Conservation (phyloP, 2,888 invertebrate genomes). For the Drosophila pseudotakahashii region DNA sequence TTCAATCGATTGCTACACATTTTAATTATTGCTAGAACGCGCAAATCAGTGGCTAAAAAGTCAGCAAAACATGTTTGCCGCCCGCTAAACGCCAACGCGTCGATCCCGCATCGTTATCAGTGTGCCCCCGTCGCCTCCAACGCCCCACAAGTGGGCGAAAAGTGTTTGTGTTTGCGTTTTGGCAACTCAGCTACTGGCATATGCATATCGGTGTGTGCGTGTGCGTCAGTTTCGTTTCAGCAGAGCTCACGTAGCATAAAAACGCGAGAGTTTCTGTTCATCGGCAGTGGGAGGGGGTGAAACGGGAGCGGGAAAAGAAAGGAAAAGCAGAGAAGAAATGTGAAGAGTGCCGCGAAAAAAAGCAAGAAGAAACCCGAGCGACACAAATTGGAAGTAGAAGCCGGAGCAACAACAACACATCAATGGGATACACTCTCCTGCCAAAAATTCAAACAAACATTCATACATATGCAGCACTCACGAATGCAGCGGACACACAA, state of each 20-base stretch:
- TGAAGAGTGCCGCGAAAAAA: constrained; percentile 21
- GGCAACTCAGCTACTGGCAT: constrained; percentile 24
- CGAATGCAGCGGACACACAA: constrained; percentile 30
- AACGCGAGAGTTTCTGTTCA: constrained; percentile 34
- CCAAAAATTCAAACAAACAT: constrained; percentile 63
- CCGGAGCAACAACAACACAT: constrained; percentile 48
- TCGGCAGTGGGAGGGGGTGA: constrained; percentile 12
- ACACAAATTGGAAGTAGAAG: constrained; percentile 4
- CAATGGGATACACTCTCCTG: constrained; percentile 62
- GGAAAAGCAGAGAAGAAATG: background rate
- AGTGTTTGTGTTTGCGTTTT: constrained; percentile 28
- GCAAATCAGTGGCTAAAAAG: constrained; percentile 54
- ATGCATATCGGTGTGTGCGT: constrained; percentile 32
- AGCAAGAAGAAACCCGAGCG: constrained; percentile 7
- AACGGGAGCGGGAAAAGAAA: constrained; percentile 10
- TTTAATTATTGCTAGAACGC: constrained; percentile 56
- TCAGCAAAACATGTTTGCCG: constrained; percentile 49
- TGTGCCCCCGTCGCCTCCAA: constrained; percentile 6
- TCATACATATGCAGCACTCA: constrained; percentile 31
- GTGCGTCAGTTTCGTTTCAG: constrained; percentile 38
- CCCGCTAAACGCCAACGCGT: constrained; percentile 30
- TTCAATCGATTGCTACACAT: constrained; percentile 15
- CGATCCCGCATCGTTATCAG: constrained; percentile 8
- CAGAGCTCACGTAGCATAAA: constrained; percentile 43
- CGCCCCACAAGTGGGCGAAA: constrained; percentile 10